Evolutionary conservation across 2,113 vertebrate species (phyloP).

Genomic region (Mirounga angustirostris): DNA sequence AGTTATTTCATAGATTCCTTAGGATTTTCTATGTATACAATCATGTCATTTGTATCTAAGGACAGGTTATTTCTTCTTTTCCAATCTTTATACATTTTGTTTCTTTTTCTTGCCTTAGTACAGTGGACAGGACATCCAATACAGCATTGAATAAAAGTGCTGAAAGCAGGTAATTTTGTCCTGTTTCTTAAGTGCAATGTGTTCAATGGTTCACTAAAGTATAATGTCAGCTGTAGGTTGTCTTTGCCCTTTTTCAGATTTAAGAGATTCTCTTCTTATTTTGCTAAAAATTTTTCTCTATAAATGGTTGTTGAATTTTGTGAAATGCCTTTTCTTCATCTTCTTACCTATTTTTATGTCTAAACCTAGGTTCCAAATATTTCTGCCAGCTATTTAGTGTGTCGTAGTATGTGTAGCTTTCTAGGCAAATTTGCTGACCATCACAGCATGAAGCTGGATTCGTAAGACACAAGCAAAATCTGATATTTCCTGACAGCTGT

Average conservation of each 20-base stretch:
- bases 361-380: not conserved
- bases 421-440: not conserved
- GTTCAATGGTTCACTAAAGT: not conserved
- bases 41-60: not conserved
- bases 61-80: not conserved
- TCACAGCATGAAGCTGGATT: not conserved
- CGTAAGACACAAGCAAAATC: not conserved
- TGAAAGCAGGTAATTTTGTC: not conserved
- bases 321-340: slow-evolving; percentile 7
- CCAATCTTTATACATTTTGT: not conserved
- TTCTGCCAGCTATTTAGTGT: not conserved
- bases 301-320: slow-evolving; percentile 27
- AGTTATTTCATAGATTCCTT: not conserved
- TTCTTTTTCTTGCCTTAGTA: slow-evolving; percentile 41
- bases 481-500: slow-evolving; percentile 45
- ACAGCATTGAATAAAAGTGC: not conserved
- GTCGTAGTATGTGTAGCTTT: not conserved
- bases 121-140: not conserved
- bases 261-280: not conserved
- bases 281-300: slow-evolving; percentile 10
- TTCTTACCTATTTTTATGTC: slow-evolving; percentile 25
- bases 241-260: not conserved
- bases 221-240: not conserved
- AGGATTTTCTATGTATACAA: not conserved
- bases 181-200: not conserved